A percentile compares a stretch with the other conserved stretches of the same genome.
These are phyloP conservation scores for Lates japonicus DNA, from an alignment of 2,797 vertebrate species.

Conservation along the genomic window DNA sequence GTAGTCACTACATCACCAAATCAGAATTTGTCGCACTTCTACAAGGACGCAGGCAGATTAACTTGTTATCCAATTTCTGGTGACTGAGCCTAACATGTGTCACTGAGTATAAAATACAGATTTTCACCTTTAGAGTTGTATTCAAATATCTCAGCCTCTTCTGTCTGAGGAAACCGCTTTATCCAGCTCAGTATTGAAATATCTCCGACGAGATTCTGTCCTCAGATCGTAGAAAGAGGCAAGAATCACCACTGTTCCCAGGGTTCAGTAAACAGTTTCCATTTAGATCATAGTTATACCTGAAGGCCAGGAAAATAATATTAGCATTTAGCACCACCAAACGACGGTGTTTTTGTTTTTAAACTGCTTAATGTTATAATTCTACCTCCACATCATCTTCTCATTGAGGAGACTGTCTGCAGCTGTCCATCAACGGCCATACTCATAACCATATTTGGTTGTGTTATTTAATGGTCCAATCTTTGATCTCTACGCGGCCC, in stretches of 20 bases:
- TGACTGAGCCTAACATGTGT: neutral
- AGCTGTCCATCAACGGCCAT: conserved; percentile 98
- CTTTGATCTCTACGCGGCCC: conserved; percentile 98
- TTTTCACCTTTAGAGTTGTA: conserved; percentile 94
- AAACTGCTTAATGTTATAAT: neutral
- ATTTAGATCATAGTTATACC: conserved; percentile 95
- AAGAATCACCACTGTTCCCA: conserved; percentile 95
- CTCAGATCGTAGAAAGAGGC: conserved; percentile 96
- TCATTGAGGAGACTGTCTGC: conserved; percentile 98
- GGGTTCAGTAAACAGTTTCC: conserved; percentile 97
- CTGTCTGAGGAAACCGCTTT: conserved; percentile 96
- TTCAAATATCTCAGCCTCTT: conserved; percentile 96
- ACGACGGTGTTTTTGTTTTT: neutral
- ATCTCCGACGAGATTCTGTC: conserved; percentile 94
- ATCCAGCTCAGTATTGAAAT: conserved; percentile 95
- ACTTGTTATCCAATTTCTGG: neutral
- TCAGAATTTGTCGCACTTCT: too few species aligned
- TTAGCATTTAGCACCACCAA: neutral
- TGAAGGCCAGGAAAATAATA: conserved; percentile 3
- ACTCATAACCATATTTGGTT: conserved; percentile 97
- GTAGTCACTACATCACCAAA: neutral
- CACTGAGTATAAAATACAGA: neutral
- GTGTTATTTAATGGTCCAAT: conserved; percentile 99
- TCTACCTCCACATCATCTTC: conserved; percentile 97
- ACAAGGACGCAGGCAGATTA: neutral